Evolutionary conservation across 2,888 invertebrate genomes (phyloP), one percentile per base, ranked within the genome.

Genomic region (Pristionchus entomophagus): DNA sequence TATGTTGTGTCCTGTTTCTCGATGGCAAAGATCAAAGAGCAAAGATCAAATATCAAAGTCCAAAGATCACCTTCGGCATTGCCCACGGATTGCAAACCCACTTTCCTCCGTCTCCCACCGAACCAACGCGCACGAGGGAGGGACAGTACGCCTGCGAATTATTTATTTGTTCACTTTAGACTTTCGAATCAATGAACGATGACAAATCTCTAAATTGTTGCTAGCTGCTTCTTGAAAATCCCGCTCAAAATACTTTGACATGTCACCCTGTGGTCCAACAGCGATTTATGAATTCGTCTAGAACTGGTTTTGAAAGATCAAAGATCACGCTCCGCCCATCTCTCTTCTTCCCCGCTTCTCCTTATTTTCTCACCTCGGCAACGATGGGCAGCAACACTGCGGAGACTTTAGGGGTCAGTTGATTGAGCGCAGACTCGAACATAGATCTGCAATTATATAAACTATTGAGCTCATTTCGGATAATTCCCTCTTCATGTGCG

Each of bases 31-130:
- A n/a, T n/a, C n/a, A n/a, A n/a, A n/a, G n/a, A n/a, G n/a, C n/a
- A 5, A 22, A 56, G 10, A 14, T 56, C 22, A 56, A 56, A 22
- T 5, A 56, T 56, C 17, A 56, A 56, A 56, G 56, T 5, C 5
- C 22, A n/a, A 22, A 56, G 14, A 49, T 29, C 19, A 56, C 82
- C 82, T 59, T 45, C 19, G 56, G 56, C 56, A 59, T 38, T 12
- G 56, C 59, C 82, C 82, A 82, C 26, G 82, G 82, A 26, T 82
- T 82, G 59, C 82, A 82, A 56, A 59, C 26, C 82, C 82, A 82
- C 26, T 59, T 82, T 35, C 82, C 82, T 22, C 82, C 82, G 26
- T 82, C 82, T 17, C 56, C 82, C 56, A 59, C 82, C 26, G 38
- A 45, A 5, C 82, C 82, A 38, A 82, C 59, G 19, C 82, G 82